A percentile compares a stretch with the other conserved stretches of the same genome.
phyloP scores from a whole-genome alignment of 2,797 vertebrate genomes.

The Mus spretus region DNA sequence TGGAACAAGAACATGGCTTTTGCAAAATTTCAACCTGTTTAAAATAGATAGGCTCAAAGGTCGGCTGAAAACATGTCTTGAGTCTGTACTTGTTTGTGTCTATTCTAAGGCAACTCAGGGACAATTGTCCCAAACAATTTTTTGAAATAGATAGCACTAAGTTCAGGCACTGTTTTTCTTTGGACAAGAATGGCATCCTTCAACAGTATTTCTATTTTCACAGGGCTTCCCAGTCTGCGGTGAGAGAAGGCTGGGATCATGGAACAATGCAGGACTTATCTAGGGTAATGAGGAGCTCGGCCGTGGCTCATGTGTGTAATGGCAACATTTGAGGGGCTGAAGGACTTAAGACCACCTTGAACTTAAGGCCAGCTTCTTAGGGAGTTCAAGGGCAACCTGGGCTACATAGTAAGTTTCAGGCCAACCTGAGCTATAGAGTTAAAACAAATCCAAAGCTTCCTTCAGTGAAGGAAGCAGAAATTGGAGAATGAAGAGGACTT shows the following conservation, averaged over 20 bases:
- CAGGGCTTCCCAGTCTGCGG: not conserved
- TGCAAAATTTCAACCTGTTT: constrained; percentile 74
- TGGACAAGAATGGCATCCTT: constrained; percentile 40
- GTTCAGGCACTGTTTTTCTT: constrained; percentile 22
- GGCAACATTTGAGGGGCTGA: not conserved
- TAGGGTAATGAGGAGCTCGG: not conserved
- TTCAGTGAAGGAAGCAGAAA: not conserved
- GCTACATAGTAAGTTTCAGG: not conserved
- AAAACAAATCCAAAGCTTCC: not conserved
- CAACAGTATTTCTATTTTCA: not conserved
- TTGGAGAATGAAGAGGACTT: fast-evolving
- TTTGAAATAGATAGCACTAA: not conserved
- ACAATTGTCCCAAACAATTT: constrained; percentile 59
- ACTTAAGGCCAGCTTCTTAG: not conserved
- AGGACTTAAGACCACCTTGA: not conserved
- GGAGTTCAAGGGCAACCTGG: not conserved
- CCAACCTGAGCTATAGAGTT: not conserved
- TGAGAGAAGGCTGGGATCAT: not conserved
- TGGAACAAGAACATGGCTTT: constrained; percentile 70
- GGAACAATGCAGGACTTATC: not conserved
- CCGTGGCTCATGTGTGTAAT: not conserved
- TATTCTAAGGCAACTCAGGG: constrained; percentile 62
- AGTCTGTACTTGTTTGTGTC: constrained; percentile 71
- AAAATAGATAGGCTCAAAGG: constrained; percentile 78
- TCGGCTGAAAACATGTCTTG: constrained; percentile 58